Conservation (phyloP, 2,888 invertebrate genomes). For the Crossocerus cetratus region DNA sequence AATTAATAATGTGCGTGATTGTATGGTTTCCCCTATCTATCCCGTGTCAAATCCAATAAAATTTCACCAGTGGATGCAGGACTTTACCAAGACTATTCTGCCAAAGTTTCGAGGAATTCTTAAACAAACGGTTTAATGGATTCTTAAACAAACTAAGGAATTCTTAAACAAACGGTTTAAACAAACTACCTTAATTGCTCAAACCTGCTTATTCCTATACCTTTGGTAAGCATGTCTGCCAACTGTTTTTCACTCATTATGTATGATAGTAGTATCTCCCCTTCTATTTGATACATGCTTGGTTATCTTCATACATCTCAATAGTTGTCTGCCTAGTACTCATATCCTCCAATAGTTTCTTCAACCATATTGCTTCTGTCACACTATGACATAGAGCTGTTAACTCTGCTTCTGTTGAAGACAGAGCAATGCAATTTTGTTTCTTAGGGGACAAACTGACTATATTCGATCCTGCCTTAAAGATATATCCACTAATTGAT, state of each 20-base stretch:
- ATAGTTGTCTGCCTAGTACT: neutral
- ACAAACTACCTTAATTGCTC: no score
- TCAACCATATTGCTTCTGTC: conserved; percentile 1
- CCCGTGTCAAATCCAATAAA: no score
- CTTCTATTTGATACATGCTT: neutral
- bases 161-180: no score
- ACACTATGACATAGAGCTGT: conserved; percentile 1
- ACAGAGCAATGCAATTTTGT: conserved; percentile 11
- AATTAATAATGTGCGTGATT: no score
- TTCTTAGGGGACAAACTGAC: conserved; percentile 2
- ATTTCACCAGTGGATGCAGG: no score
- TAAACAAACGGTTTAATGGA: no score
- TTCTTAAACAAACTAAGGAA: no score
- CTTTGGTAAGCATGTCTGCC: conserved; percentile 8
- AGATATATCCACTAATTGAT: conserved; percentile 1
- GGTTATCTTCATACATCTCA: neutral
- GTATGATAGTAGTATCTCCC: neutral
- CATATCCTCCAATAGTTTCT: neutral
- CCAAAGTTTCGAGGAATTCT: no score
- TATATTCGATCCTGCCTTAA: conserved; percentile 7
- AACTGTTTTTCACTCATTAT: neutral
- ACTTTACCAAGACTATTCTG: no score
- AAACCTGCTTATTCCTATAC: neutral
- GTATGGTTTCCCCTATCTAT: no score
- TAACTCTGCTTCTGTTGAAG: neutral